Conservation (phyloP, 2,113 vertebrate species). For the Heteronetta atricapilla region DNA sequence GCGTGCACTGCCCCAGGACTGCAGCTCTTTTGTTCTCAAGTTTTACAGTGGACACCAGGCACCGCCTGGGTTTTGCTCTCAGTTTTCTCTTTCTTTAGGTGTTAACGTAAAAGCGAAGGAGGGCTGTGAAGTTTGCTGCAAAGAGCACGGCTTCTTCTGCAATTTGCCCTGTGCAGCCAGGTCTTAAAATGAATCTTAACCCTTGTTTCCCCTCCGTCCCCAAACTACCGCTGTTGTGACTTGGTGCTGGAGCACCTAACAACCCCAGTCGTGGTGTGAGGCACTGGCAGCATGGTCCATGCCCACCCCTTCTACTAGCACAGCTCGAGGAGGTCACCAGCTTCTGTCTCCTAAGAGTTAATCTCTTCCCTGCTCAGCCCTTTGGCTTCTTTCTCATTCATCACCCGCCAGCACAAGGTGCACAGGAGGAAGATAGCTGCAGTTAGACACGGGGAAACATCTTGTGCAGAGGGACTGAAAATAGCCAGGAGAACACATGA, state of each 20-base stretch:
- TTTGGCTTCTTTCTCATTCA: neutral
- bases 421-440: neutral
- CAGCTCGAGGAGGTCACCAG: neutral
- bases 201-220: neutral
- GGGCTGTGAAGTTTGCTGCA: neutral
- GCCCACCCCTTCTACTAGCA: neutral
- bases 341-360: neutral
- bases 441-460: neutral
- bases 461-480: neutral
- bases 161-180: neutral
- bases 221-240: neutral
- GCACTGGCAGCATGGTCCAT: neutral
- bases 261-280: rapidly evolving
- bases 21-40: slow-evolving; percentile 65
- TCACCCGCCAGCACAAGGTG: slow-evolving; percentile 4
- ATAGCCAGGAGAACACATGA: neutral
- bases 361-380: neutral
- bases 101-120: neutral
- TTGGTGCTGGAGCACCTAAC: neutral
- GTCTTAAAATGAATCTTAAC: neutral
- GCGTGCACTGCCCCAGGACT: slow-evolving; percentile 7
- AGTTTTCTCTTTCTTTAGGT: slow-evolving; percentile 19
- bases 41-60: slow-evolving; percentile 43
- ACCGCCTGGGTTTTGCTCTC: slow-evolving; percentile 32
- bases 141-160: neutral